These are phyloP conservation scores for Stylophora pistillata DNA, from an alignment of 64 coral and sea anemone genomes.

Conservation along the genomic window DNA sequence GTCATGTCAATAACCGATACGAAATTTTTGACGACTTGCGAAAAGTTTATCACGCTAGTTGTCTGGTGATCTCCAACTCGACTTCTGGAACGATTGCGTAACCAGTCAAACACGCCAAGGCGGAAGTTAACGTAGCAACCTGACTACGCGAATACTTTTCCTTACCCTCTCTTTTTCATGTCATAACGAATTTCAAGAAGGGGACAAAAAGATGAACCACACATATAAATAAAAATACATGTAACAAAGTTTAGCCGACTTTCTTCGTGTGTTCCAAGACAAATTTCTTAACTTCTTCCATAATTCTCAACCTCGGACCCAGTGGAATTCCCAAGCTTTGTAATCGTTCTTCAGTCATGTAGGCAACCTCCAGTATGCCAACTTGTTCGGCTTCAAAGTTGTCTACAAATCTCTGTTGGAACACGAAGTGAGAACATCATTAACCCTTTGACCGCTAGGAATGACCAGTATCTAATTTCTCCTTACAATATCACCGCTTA, in stretches of 20 bases:
- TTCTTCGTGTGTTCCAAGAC: not conserved
- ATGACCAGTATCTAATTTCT: too few relatives aligned
- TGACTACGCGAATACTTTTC: too few relatives aligned
- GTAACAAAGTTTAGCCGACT: not conserved
- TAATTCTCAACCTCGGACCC: conserved; percentile 90
- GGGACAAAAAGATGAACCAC: not conserved
- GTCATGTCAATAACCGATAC: too few relatives aligned
- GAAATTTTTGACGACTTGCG: too few relatives aligned
- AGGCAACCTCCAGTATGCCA: conserved; percentile 89
- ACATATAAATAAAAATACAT: not conserved
- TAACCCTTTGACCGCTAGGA: not conserved
- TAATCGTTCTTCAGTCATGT: conserved; percentile 91
- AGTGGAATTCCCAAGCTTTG: conserved; percentile 94
- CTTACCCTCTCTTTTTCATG: too few relatives aligned
- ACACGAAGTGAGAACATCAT: not conserved
- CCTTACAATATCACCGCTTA: too few relatives aligned
- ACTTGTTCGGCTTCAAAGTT: conserved; percentile 95
- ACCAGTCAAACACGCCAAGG: too few relatives aligned
- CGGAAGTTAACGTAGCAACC: too few relatives aligned
- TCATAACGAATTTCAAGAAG: too few relatives aligned
- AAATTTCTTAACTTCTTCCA: conserved; percentile 92
- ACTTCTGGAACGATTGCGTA: too few relatives aligned
- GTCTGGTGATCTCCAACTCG: too few relatives aligned
- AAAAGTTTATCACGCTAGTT: too few relatives aligned
- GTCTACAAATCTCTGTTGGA: conserved; percentile 73